Evolutionary conservation across 2,113 vertebrate genomes (phyloP).

Genomic region (Cyanoderma ruficeps): DNA sequence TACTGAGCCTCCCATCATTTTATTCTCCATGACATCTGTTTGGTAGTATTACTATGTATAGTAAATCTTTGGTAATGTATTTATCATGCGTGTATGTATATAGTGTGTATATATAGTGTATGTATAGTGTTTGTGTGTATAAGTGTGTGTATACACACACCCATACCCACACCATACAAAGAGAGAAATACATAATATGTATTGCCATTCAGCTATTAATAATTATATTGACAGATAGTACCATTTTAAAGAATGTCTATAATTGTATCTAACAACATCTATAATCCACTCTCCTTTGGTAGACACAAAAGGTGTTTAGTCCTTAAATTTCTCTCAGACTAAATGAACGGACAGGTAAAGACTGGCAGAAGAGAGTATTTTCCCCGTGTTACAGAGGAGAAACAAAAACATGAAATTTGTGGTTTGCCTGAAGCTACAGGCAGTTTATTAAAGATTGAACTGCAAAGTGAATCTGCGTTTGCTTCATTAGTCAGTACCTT

Average conservation of each 20-base stretch:
- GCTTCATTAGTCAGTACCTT: neutral
- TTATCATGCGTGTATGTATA: neutral
- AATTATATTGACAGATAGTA: neutral
- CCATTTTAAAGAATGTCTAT: neutral
- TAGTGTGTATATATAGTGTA: neutral
- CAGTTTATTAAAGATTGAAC: neutral
- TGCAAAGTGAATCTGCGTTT: neutral
- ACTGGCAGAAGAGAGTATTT: neutral
- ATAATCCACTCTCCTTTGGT: neutral
- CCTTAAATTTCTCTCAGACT: neutral
- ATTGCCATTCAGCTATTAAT: neutral
- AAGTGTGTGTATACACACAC: neutral
- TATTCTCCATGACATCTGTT: neutral
- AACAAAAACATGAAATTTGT: neutral
- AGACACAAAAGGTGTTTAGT: neutral
- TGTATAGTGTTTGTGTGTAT: neutral
- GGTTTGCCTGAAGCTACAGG: neutral
- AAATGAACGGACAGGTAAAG: neutral
- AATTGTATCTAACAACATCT: neutral
- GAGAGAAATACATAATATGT: neutral
- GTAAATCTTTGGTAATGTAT: neutral
- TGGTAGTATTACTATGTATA: neutral
- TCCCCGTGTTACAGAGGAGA: neutral
- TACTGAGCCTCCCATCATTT: neutral
- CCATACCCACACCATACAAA: neutral